These are phyloP conservation scores for Caenorhabditis uteleia DNA, from an alignment of 2,888 invertebrate genomes.

Conservation along the genomic window DNA sequence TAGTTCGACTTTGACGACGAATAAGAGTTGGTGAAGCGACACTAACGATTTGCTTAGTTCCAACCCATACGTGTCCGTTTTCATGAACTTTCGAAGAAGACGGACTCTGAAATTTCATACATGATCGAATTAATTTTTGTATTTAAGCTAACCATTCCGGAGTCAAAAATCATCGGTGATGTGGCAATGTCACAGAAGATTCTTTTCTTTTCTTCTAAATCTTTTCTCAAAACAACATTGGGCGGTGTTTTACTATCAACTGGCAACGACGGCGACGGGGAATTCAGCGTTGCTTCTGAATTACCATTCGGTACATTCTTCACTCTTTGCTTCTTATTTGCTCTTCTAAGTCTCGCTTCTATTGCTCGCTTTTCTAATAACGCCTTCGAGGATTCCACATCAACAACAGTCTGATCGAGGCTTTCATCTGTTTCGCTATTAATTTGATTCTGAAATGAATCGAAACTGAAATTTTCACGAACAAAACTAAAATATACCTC, in stretches of 20 bases:
- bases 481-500: too few relatives aligned
- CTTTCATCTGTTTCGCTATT: constrained; percentile 25
- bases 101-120: neutral
- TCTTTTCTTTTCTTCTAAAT: constrained; percentile 11
- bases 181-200: constrained; percentile 26
- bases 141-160: constrained; percentile 11
- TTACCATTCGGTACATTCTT: neutral
- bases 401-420: constrained; percentile 4
- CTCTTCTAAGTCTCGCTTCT: constrained; percentile 19
- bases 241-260: neutral
- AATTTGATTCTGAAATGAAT: neutral
- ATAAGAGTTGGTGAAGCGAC: constrained; percentile 9
- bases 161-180: constrained; percentile 23
- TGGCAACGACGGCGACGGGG: neutral
- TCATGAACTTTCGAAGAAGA: constrained; percentile 5
- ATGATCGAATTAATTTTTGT: neutral
- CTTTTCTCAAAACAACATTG: constrained; percentile 3
- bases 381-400: constrained; percentile 13
- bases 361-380: constrained; percentile 28
- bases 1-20: constrained; percentile 10
- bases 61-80: constrained; percentile 40
- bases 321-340: constrained; percentile 1
- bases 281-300: neutral
- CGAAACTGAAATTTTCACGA: too few relatives aligned
- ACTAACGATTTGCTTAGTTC: constrained; percentile 24